Evolutionary conservation across 1,140 invertebrate genomes (phyloP), one percentile per base, ranked within the genome.

Genomic region (Diabrotica undecimpunctata): DNA sequence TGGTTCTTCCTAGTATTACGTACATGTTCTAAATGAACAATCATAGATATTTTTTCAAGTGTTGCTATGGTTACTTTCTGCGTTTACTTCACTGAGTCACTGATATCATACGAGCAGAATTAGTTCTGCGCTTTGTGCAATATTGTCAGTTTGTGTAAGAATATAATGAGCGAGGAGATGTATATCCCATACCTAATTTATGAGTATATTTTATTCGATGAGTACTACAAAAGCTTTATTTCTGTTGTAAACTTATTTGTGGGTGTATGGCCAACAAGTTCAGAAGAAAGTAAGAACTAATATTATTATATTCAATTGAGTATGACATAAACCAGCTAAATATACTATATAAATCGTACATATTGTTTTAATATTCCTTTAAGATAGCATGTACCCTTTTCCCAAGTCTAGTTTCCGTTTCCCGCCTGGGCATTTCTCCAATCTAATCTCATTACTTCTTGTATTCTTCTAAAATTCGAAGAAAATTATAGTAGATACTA

Each of bases 261-360:
- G 70, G 67, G 70, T 71, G 67, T 66, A 66, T 71, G 65, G 67
- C 62, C 62, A 69, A 62, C 64, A 71, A 69, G 53, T 62, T 61
- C 54, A 64, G 57, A 50, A 60, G 57, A 57, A 13, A 65, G 56
- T 58, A 51, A 64, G 52, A 61, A 64, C 36, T 59, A 65, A 65
- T 66, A 70, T 64, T 51, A 65, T 68, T 67, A 66, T 70, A 70
- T 69, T 67, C 66, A 61, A 63, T 68, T 70, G 67, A 68, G 54
- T 69, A 69, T 69, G 51, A 70, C 65, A 66, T 70, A 68, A 65
- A 66, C 68, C 69, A 68, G 65, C 69, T 70, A 68, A 68, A 70
- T 68, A 70, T 70, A 64, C 13, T 56, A 64, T 57, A 46, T 46
- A 46, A 46, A 46, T 46, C 41, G 6, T 46, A 46, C 25, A 4